These are phyloP conservation scores for Typhlichthys eigenmanni DNA, from an alignment of 2,797 vertebrate species.

Conservation along the genomic window DNA sequence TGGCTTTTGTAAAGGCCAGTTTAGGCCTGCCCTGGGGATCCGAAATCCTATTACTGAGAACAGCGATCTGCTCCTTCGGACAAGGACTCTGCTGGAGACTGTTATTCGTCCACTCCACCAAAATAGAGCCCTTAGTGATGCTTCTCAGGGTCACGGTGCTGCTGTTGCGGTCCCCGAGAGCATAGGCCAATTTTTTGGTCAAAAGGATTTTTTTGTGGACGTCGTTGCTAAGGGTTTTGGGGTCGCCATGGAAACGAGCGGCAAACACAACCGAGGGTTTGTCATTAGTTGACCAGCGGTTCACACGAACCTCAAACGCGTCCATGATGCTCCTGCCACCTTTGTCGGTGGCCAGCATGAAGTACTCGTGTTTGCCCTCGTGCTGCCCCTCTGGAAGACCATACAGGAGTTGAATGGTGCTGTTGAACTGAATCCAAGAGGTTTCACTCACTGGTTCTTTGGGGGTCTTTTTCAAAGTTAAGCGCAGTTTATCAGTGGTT, in stretches of 20 bases:
- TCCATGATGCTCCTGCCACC: conserved; percentile 90
- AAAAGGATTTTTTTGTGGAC: conserved; percentile 92
- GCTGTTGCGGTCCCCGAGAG: conserved; percentile 93
- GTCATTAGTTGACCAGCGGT: conserved; percentile 82
- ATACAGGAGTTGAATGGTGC: conserved; percentile 96
- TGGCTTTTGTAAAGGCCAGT: conserved; percentile 76
- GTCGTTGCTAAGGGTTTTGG: conserved; percentile 80
- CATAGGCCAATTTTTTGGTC: conserved; percentile 90
- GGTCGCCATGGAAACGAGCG: conserved; percentile 88
- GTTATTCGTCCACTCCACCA: conserved; percentile 97
- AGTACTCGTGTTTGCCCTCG: conserved; percentile 92
- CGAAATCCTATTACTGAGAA: conserved; percentile 84
- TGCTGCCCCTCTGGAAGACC: conserved; percentile 88
- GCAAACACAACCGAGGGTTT: conserved; percentile 89
- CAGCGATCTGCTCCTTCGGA: conserved; percentile 88
- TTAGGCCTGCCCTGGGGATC: conserved; percentile 84
- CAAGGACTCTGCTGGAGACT: conserved; percentile 88
- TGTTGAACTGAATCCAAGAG: conserved; percentile 98
- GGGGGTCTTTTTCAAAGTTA: conserved; percentile 88
- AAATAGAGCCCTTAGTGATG: conserved; percentile 88
- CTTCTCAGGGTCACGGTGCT: conserved; percentile 90
- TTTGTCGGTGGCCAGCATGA: conserved; percentile 95
- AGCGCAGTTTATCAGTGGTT: conserved; percentile 92
- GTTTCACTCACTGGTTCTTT: conserved; percentile 87
- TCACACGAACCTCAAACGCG: conserved; percentile 94